Conservation (phyloP, 1,140 invertebrate species). For the Trachelipus rathkii region DNA sequence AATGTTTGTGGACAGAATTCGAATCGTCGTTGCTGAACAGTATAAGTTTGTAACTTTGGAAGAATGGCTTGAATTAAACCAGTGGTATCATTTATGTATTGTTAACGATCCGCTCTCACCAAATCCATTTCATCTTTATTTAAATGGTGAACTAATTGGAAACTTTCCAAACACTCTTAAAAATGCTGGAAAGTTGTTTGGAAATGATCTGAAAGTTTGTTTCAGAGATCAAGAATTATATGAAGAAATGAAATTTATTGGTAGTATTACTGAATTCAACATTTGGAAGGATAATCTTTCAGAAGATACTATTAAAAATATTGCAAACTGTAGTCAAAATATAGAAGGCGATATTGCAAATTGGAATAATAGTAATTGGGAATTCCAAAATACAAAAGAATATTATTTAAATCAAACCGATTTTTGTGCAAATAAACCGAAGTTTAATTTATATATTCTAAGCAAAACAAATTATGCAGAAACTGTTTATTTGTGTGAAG, state of each 20-base stretch:
- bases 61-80: slow-evolving; percentile 22
- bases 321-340: slow-evolving; percentile 23
- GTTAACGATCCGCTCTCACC: not conserved
- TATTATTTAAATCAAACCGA: slow-evolving; percentile 2
- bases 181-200: not conserved
- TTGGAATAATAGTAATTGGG: slow-evolving; percentile 25
- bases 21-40: slow-evolving; percentile 21
- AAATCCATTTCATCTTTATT: too few species aligned
- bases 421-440: not conserved
- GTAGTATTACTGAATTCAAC: slow-evolving; percentile 36
- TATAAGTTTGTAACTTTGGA: slow-evolving; percentile 25
- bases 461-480: slow-evolving; percentile 22
- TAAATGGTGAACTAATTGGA: not conserved
- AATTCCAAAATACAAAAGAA: not conserved
- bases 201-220: slow-evolving; percentile 21
- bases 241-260: slow-evolving; percentile 25
- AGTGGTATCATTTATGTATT: slow-evolving; percentile 36
- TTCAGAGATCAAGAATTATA: slow-evolving; percentile 14
- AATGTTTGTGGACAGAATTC: slow-evolving; percentile 29
- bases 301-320: not conserved
- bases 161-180: slow-evolving; percentile 19
- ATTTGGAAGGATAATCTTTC: slow-evolving; percentile 28
- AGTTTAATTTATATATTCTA: not conserved
- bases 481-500: slow-evolving; percentile 25
- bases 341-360: slow-evolving; percentile 21